Evolutionary conservation across 2,888 invertebrate genomes (phyloP).

Genomic region (Cartodere bifasciata): DNA sequence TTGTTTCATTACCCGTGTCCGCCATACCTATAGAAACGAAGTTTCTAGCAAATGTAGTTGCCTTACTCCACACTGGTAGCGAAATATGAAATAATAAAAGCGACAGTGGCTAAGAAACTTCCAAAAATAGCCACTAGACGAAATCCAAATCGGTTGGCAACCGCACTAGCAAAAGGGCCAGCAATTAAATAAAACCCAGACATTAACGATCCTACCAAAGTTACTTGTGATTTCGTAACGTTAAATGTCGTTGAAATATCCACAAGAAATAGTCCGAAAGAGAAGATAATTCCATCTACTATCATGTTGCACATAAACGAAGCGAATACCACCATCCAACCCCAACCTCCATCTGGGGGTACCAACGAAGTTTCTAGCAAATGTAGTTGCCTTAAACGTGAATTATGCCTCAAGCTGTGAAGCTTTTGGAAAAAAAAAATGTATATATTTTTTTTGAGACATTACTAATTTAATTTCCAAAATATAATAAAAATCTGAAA

Average conservation of each 20-base stretch:
- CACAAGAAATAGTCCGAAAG: constrained; percentile 63
- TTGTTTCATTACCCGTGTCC: too few species aligned
- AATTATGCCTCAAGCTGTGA: too few species aligned
- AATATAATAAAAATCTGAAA: too few species aligned
- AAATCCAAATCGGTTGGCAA: constrained; percentile 90
- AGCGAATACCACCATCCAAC: constrained; percentile 82
- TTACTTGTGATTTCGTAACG: constrained; percentile 55
- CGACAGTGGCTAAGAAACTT: constrained; percentile 46
- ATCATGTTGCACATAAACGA: constrained; percentile 89
- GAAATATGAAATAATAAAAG: constrained; percentile 30
- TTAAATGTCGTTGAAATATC: constrained; percentile 54
- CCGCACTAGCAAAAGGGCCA: constrained; percentile 86
- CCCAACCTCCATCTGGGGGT: constrained; percentile 94
- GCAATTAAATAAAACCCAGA: constrained; percentile 85
- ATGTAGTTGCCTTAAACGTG: too few species aligned
- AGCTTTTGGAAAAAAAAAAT: too few species aligned
- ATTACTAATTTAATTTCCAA: too few species aligned
- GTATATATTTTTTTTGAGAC: too few species aligned
- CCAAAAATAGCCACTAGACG: constrained; percentile 78
- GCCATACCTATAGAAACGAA: too few species aligned
- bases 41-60: too few species aligned
- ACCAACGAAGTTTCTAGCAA: too few species aligned
- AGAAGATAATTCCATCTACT: constrained; percentile 91
- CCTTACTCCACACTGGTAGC: constrained; percentile 33
- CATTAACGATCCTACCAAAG: constrained; percentile 76